Evolutionary conservation across 1,140 invertebrate genomes (phyloP).

Genomic region (Goniozus legneri): DNA sequence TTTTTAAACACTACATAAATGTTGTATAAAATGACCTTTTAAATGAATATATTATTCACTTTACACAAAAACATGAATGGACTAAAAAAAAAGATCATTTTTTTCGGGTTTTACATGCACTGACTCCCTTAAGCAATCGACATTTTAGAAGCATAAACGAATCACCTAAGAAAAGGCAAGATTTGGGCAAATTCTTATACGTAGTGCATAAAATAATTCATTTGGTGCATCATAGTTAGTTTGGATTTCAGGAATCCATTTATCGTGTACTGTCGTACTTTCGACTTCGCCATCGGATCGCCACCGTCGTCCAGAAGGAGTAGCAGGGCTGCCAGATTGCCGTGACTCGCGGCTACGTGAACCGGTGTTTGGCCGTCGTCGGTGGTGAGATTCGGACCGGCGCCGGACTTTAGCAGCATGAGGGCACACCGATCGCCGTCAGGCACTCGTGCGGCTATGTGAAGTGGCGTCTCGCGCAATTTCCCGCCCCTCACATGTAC

Average conservation of each 20-base stretch:
- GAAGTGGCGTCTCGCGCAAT: slow-evolving; percentile 87
- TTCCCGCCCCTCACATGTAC: slow-evolving; percentile 91
- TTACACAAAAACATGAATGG: too few species aligned
- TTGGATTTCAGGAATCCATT: too few species aligned
- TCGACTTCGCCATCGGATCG: slow-evolving; percentile 84
- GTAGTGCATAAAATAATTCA: too few species aligned
- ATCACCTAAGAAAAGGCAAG: neutral
- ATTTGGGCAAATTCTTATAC: neutral
- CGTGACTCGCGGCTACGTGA: slow-evolving; percentile 85
- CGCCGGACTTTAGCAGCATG: slow-evolving; percentile 96
- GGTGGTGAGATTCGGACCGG: slow-evolving; percentile 86
- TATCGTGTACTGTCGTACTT: slow-evolving; percentile 60
- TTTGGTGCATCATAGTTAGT: too few species aligned
- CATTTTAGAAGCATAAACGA: too few species aligned
- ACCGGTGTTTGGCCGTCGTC: slow-evolving; percentile 93
- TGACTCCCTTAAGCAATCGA: too few species aligned
- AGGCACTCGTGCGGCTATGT: slow-evolving; percentile 89
- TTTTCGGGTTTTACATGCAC: too few species aligned
- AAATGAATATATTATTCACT: too few species aligned
- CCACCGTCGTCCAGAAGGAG: slow-evolving; percentile 87
- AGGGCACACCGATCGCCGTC: slow-evolving; percentile 95
- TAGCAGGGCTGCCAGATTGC: slow-evolving; percentile 80
- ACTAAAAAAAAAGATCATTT: too few species aligned
- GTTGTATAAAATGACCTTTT: too few species aligned
- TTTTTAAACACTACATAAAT: too few species aligned